Conservation (phyloP, 2,797 vertebrate species). For the Enteromius argenteus region DNA sequence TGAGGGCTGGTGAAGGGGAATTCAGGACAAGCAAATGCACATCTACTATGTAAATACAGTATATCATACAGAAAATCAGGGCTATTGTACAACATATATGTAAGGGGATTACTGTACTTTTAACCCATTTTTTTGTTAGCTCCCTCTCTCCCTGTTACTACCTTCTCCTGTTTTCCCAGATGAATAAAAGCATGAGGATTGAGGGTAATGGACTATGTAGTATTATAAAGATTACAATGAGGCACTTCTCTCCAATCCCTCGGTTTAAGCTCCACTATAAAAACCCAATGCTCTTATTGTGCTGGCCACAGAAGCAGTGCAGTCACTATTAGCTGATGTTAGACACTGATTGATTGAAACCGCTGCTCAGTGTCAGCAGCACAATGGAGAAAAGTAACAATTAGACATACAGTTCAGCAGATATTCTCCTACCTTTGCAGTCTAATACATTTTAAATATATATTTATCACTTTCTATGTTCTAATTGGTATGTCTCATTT, state of each 20-base stretch:
- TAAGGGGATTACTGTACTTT: slow-evolving; percentile 16
- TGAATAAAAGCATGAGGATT: slow-evolving; percentile 69
- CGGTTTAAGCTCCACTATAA: slow-evolving; percentile 68
- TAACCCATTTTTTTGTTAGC: background rate
- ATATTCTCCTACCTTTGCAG: background rate
- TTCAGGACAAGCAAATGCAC: background rate
- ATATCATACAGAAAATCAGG: background rate
- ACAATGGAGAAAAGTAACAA: background rate
- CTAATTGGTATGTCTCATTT: background rate
- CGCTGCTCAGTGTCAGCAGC: background rate
- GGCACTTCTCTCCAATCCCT: slow-evolving; percentile 69
- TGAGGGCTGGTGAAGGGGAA: background rate
- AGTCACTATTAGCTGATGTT: slow-evolving; percentile 18
- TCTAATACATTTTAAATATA: background rate
- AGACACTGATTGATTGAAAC: slow-evolving; percentile 5
- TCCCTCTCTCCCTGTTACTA: background rate
- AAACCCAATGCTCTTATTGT: slow-evolving; percentile 62
- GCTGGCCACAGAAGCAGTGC: background rate
- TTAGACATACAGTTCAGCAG: background rate
- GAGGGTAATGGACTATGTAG: slow-evolving; percentile 77
- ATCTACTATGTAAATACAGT: background rate
- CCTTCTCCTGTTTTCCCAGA: slow-evolving; percentile 54
- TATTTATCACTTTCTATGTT: background rate
- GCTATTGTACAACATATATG: slow-evolving; percentile 6
- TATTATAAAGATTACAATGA: slow-evolving; percentile 80